Percentiles rank a stretch among this genome's conserved stretches.
These are phyloP conservation scores for Platyrinchus mystaceus DNA, from an alignment of 2,797 vertebrate genomes.

Conservation along the genomic window DNA sequence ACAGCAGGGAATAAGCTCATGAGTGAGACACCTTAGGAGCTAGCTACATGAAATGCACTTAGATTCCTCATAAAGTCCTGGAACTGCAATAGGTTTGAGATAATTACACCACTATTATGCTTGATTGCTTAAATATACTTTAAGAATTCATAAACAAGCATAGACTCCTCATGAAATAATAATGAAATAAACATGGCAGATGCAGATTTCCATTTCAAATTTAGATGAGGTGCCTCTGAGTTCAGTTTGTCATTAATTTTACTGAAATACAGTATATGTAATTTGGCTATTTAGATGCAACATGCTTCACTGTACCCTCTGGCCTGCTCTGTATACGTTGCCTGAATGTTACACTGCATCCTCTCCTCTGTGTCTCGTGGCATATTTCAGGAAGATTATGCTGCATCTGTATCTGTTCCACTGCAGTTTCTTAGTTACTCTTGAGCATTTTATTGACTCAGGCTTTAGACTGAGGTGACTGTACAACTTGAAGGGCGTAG, in stretches of 20 bases:
- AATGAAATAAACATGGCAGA: conserved; percentile 59
- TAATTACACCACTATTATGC: conserved; percentile 64
- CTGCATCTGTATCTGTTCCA: fast-evolving
- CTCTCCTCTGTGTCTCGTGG: neutral
- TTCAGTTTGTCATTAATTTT: conserved; percentile 30
- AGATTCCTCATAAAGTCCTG: conserved; percentile 42
- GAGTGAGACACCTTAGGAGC: conserved; percentile 8
- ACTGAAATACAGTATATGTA: conserved; percentile 12
- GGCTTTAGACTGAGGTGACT: neutral
- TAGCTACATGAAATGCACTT: conserved; percentile 32
- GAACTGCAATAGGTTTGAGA: conserved; percentile 52
- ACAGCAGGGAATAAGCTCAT: neutral
- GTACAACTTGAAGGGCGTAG: neutral
- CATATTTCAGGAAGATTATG: neutral
- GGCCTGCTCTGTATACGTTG: neutral
- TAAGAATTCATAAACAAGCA: conserved; percentile 69
- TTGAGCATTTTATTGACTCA: neutral
- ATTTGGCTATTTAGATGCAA: conserved; percentile 34
- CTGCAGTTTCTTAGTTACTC: neutral
- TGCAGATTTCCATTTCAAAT: conserved; percentile 53
- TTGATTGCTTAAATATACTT: conserved; percentile 69
- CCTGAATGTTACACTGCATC: neutral
- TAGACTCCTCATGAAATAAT: conserved; percentile 62
- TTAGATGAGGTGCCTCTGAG: conserved; percentile 32
- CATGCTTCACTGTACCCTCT: neutral